Percentiles rank a stretch among this genome's conserved stretches.
Evolutionary conservation across 2,113 vertebrate genomes (phyloP).

Genomic region (Tringa solitaria): DNA sequence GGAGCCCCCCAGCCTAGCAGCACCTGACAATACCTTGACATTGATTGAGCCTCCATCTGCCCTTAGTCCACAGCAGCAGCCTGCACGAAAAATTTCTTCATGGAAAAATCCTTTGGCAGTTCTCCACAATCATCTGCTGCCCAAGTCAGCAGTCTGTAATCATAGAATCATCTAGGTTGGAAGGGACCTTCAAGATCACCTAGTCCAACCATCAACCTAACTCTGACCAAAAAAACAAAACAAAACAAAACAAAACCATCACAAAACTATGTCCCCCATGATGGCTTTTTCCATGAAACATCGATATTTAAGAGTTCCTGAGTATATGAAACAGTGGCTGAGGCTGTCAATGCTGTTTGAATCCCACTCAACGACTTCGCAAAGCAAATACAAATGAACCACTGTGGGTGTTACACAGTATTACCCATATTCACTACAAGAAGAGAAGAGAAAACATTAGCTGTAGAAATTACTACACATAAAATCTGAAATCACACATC

Average conservation of each 20-base stretch:
- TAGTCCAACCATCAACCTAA: no score
- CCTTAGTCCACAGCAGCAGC: background rate
- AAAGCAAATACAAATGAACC: background rate
- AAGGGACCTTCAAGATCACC: no score
- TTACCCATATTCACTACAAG: background rate
- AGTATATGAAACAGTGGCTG: background rate
- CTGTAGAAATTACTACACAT: background rate
- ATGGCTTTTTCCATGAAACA: background rate
- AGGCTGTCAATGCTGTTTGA: background rate
- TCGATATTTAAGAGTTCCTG: background rate
- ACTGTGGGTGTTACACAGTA: background rate
- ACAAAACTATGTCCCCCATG: no score
- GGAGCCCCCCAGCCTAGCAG: background rate
- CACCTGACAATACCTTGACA: background rate
- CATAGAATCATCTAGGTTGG: no score
- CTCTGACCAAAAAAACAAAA: no score
- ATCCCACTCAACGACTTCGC: background rate
- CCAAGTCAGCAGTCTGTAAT: background rate
- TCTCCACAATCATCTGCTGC: background rate
- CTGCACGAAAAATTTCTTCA: background rate
- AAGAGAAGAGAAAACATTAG: background rate
- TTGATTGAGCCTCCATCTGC: background rate
- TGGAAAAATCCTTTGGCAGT: background rate
- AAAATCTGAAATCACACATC: background rate
- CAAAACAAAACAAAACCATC: no score